Evolutionary conservation across 2,113 vertebrate species (phyloP), one percentile per base, ranked within the genome.

Genomic region (Oceanodroma tethys): DNA sequence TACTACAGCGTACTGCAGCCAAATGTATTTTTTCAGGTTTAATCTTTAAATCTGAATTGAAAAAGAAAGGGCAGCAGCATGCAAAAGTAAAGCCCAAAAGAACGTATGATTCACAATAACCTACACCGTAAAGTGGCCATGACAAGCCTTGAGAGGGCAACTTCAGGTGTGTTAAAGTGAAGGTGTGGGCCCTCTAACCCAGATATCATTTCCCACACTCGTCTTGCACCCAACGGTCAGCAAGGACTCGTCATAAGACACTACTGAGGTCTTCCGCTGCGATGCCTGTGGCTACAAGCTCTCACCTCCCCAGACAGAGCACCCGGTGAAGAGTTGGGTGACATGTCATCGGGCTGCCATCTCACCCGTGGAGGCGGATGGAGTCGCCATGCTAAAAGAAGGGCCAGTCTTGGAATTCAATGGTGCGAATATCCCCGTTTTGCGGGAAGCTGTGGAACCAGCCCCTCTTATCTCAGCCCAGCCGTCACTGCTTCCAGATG

Each of bases 171-270:
- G 27, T 68, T 52, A 11, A 74, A 81, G 26, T 23, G 45, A 45
- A 93, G 32, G 26, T 45, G 16, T 55, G 22, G 38, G 29, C 50
- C 16, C 68, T 75, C 36, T 59, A 34, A 52, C 9, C 20, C 73
- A 52, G 26, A 32, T 52, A 59, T 73, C 45, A 9, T 42, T 23
- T 87, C 53, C 72, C 38, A 60, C 18, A 8, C 17, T 47, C 8
- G 1, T 50, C 26, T 62, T 38, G n/a, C 14, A 32, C 25, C 11
- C 47, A 45, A 0, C 0, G 1, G 9, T 56, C 50, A 83, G 34
- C 27, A 67, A 86, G 14, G 60, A 71, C 8, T 60, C 3, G 0
- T 16, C n/a, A 32, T 67, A 63, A 42, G 58, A 47, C 72, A 45
- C 26, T n/a, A 8, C 34, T 38, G 76, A 76, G 26, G 8, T 45